Evolutionary conservation across 2,888 invertebrate species (phyloP).

Genomic region (Allophyes oxyacanthae): DNA sequence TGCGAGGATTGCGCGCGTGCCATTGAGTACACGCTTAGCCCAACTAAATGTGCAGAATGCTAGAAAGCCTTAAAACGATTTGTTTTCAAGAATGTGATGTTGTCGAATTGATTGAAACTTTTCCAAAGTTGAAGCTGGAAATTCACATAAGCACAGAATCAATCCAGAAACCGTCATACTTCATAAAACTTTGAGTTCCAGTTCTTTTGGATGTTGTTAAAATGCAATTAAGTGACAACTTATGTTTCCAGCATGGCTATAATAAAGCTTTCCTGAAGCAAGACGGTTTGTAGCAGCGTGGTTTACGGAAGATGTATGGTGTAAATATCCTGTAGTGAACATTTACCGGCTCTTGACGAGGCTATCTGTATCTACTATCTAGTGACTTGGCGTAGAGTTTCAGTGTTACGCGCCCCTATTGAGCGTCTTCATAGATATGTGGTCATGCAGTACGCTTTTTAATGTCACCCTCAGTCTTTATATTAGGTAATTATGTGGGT

Average conservation of each 20-base stretch:
- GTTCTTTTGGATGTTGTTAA: too few relatives aligned
- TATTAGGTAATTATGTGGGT: slow-evolving; percentile 47
- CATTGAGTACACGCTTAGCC: slow-evolving; percentile 34
- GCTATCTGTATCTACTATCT: not conserved
- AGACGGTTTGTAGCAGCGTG: too few relatives aligned
- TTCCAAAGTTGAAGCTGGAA: too few relatives aligned
- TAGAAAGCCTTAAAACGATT: not conserved
- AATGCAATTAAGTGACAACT: too few relatives aligned
- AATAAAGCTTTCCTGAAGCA: too few relatives aligned
- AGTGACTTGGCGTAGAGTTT: slow-evolving; percentile 34
- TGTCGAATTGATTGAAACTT: too few relatives aligned
- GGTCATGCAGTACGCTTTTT: slow-evolving; percentile 57
- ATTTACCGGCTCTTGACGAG: not conserved
- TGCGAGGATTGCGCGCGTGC: slow-evolving; percentile 65
- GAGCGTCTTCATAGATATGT: slow-evolving; percentile 27
- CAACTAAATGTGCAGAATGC: slow-evolving; percentile 8
- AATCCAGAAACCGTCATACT: too few relatives aligned
- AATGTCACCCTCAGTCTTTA: slow-evolving; percentile 55
- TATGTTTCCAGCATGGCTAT: too few relatives aligned
- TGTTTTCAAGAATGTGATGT: not conserved
- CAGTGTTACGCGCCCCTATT: slow-evolving; percentile 33
- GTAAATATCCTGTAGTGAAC: not conserved
- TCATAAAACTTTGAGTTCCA: too few relatives aligned
- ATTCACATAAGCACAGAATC: too few relatives aligned
- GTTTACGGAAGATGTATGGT: too few relatives aligned